Evolutionary conservation across 2,797 vertebrate genomes (phyloP).

Genomic region (Tragelaphus eurycerus): DNA sequence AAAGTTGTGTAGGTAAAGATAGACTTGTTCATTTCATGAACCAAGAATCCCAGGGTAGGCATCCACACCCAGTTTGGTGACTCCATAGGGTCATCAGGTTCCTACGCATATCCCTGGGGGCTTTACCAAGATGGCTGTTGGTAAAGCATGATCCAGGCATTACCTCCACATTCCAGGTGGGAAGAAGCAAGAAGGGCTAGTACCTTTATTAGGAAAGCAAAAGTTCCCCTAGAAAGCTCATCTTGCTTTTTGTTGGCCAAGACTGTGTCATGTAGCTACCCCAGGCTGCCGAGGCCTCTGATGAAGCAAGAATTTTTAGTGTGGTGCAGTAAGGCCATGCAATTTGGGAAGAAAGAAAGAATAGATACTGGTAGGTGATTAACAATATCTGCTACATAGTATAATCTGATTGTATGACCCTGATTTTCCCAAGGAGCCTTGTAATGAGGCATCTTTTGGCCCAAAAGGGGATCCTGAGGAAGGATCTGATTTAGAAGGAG

Average conservation of each 20-base stretch:
- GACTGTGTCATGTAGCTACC: not conserved
- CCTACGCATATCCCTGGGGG: not conserved
- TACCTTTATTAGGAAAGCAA: conserved; percentile 5
- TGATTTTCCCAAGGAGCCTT: not conserved
- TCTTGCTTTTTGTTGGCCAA: not conserved
- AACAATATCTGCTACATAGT: not conserved
- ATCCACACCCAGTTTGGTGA: not conserved
- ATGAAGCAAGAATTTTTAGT: not conserved
- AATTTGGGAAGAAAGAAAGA: not conserved
- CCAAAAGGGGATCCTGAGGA: not conserved
- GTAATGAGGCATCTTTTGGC: not conserved
- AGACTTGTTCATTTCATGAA: not conserved
- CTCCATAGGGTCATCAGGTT: not conserved
- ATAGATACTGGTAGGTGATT: not conserved
- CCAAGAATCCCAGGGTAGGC: not conserved
- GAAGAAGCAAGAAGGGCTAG: not conserved
- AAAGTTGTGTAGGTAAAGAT: not conserved
- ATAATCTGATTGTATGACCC: not conserved
- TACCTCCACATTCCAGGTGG: not conserved
- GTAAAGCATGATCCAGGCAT: not conserved
- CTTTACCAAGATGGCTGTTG: not conserved
- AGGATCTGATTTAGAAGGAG: not conserved
- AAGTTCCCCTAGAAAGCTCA: not conserved
- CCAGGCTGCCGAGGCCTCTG: conserved; percentile 10
- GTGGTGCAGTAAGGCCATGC: not conserved